Evolutionary conservation across 2,113 vertebrate genomes (phyloP).

Genomic region (Corythornis vintsioides): DNA sequence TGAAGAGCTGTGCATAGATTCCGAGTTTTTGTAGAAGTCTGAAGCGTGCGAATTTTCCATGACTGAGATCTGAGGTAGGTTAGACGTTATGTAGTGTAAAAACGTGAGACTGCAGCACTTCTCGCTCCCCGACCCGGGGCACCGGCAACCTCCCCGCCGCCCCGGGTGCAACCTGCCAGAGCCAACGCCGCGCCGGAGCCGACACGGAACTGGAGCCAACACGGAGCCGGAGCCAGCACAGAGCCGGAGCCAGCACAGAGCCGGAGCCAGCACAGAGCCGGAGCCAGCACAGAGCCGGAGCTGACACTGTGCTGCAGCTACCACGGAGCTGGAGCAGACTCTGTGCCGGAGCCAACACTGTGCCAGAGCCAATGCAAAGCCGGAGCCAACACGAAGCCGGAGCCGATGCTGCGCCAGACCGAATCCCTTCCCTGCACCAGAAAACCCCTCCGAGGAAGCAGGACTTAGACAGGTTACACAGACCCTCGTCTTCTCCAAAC

Average conservation of each 20-base stretch:
- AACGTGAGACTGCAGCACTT: conserved; percentile 68
- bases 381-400: not conserved
- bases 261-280: too few species aligned
- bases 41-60: conserved; percentile 72
- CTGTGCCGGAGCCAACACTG: not conserved
- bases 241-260: too few species aligned
- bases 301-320: too few species aligned
- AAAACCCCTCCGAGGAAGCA: conserved; percentile 33
- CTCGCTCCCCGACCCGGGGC: conserved; percentile 26
- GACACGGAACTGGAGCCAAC: too few species aligned
- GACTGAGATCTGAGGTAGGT: conserved; percentile 83
- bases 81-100: conserved; percentile 78
- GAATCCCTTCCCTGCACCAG: not conserved
- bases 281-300: too few species aligned
- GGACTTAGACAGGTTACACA: conserved; percentile 55
- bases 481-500: conserved; percentile 54
- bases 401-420: not conserved
- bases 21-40: conserved; percentile 66
- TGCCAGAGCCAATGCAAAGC: not conserved
- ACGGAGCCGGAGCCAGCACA: too few species aligned
- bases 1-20: conserved; percentile 81
- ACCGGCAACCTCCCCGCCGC: not conserved
- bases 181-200: too few species aligned
- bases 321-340: not conserved
- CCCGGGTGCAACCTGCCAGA: not conserved